These are phyloP conservation scores for Lutjanus erythropterus DNA, from an alignment of 2,113 vertebrate species.

Conservation along the genomic window DNA sequence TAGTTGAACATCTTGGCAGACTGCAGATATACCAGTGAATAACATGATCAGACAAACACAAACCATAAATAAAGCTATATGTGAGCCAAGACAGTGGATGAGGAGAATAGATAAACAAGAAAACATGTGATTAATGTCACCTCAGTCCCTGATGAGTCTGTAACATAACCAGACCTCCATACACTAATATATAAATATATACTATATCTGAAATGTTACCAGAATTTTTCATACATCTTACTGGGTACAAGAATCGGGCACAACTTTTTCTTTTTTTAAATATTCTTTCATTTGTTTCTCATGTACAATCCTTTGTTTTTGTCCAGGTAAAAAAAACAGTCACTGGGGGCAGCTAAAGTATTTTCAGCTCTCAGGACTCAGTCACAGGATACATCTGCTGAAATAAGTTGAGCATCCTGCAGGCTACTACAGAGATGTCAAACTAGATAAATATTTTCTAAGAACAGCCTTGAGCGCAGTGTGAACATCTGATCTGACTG, in stretches of 20 bases:
- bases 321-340: slow-evolving; percentile 12
- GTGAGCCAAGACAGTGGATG: background rate
- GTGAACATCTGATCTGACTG: slow-evolving; percentile 11
- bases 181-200: too few relatives aligned
- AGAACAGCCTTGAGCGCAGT: slow-evolving; percentile 2
- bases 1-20: slow-evolving; percentile 93
- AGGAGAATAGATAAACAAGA: background rate
- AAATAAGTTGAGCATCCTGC: background rate
- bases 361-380: slow-evolving; percentile 22
- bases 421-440: background rate
- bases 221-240: background rate
- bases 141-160: background rate
- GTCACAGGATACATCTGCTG: slow-evolving; percentile 48
- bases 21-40: slow-evolving; percentile 72
- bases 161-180: too few relatives aligned
- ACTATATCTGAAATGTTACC: background rate
- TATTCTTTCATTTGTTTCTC: background rate
- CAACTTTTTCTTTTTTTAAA: background rate
- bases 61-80: background rate
- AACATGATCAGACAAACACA: background rate
- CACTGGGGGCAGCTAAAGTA: background rate
- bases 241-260: background rate
- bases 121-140: background rate
- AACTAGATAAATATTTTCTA: background rate
- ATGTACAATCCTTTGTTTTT: background rate